Base-by-base conservation (phyloP, 2,888 invertebrate genomes). In the Ophion slaviceki region DNA sequence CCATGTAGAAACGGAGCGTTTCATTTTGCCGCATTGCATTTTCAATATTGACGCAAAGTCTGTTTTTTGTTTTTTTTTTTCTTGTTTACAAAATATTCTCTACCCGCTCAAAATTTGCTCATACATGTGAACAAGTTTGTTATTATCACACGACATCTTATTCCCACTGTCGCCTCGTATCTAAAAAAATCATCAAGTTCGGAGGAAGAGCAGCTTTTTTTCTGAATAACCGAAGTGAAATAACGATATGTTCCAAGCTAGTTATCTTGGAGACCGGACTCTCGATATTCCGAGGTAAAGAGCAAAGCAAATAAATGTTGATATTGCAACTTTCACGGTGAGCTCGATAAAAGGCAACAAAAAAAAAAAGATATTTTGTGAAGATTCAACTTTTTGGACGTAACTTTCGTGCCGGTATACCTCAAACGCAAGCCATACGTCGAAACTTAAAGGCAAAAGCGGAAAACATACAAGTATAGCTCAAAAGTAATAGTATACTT, bases 61-160 rank as follows among this genome's bases (percentile, higher is more conserved):
- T 40, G 45, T 75, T 28, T 68, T 24, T 24, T 24, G 24, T 2
- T 24, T 24, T 32, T 75, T 75, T 53, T 36, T 14, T 8, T 62
- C n/a, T 66, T 10, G 62, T 72, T 80, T 84, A 72, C 59, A 85
- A 85, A 85, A 85, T 85, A 85, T 59, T 85, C 68, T 81, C 72
- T 74, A 68, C 61, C 6, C 74, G 80, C 84, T 67, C 61, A n/a
- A 45, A 59, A 72, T 74, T 66, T 47, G 61, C 47, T 72, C 45
- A 24, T 57, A 40, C 57, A 45, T 67, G 36, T 62, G 8, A 57
- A 36, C 36, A 32, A 67, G 36, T 68, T 74, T 66, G 47, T 84
- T 84, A 82, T 82, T 77, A 84, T 80, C 80, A 76, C 80, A 72
- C 71, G 62, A 76, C 59, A n/a, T 28, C 32, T 40, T 20, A 40